Evolutionary conservation across 2,113 vertebrate genomes (phyloP), one percentile per base, ranked within the genome.

Genomic region (Oncorhynchus masou): DNA sequence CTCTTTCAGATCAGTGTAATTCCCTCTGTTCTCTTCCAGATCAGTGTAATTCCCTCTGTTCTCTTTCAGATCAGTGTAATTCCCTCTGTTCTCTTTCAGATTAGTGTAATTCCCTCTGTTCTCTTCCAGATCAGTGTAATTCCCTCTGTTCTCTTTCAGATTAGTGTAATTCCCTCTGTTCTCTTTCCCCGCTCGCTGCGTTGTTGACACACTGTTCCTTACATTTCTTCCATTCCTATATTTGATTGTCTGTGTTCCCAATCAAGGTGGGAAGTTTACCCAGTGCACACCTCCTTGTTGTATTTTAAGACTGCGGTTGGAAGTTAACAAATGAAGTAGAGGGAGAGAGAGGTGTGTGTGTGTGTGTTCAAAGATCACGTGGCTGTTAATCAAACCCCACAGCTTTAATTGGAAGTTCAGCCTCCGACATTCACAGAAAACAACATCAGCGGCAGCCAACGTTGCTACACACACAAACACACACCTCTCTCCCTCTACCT

Each of bases 221-320:
- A 83, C 90, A 71, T 79, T 88, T 83, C 75, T 81, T 81, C 82
- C 85, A 82, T 74, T 86, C 78, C 22, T 73, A 76, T 82, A 88
- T 92, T 92, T 93, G 88, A 93, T 94, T 88, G 85, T 90, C 84
- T 88, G 88, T 85, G 84, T 90, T 87, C 88, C 88, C 87, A 91
- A 92, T 91, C 90, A 91, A 90, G 88, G 29, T 84, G 83, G 86
- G 29, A 48, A 71, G 87, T 89, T 90, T 88, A 88, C 88, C 79
- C 86, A 81, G 69, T 80, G 87, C 88, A 91, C 88, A 85, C 84
- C 88, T 79, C 89, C 87, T 88, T 90, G 88, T 78, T 92, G 85
- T 90, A 87, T 90, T 88, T 91, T 86, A 90, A 89, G 86, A 84
- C 80, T 71, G 74, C 83, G 82, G 86, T 86, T 84, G 88, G 88